phyloP scores from a whole-genome alignment of 1,140 invertebrate genomes.

The Drosophila triauraria region DNA sequence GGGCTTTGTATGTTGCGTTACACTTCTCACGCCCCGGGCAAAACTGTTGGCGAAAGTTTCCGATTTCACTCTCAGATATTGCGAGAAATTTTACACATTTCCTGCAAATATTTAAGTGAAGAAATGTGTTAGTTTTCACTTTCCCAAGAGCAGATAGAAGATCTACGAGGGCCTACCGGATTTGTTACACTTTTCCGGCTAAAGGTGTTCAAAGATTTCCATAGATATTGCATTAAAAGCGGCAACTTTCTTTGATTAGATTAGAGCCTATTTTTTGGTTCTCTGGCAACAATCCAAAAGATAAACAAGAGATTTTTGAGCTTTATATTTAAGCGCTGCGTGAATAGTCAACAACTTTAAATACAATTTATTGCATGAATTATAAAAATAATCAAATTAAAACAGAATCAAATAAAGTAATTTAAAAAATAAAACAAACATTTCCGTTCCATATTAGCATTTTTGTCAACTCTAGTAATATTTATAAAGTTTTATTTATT shows the following conservation, averaged over 20 bases:
- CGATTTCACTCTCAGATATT: slow-evolving; percentile 65
- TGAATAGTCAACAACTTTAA: too few relatives aligned
- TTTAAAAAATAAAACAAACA: too few relatives aligned
- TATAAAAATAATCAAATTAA: too few relatives aligned
- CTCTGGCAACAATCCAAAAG: too few relatives aligned
- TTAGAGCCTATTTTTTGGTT: slow-evolving; percentile 21
- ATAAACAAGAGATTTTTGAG: not conserved
- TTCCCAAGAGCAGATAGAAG: slow-evolving; percentile 35
- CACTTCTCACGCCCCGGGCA: slow-evolving; percentile 73
- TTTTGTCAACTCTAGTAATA: too few relatives aligned
- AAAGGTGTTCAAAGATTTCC: slow-evolving; percentile 50
- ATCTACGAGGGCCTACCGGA: slow-evolving; percentile 33
- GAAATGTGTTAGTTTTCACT: slow-evolving; percentile 72
- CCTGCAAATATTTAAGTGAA: slow-evolving; percentile 48
- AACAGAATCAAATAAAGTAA: too few relatives aligned
- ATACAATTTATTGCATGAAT: too few relatives aligned
- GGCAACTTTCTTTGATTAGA: slow-evolving; percentile 73
- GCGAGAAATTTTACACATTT: slow-evolving; percentile 70
- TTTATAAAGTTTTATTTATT: too few relatives aligned
- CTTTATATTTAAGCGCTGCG: too few relatives aligned
- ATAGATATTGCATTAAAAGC: slow-evolving; percentile 58
- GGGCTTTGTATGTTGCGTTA: slow-evolving; percentile 55
- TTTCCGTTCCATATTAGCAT: too few relatives aligned
- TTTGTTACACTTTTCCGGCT: slow-evolving; percentile 47
- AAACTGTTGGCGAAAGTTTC: slow-evolving; percentile 48